A percentile compares a stretch with the other conserved stretches of the same genome.
These are phyloP conservation scores for Apamea monoglypha DNA, from an alignment of 2,888 invertebrate species.

Conservation along the genomic window DNA sequence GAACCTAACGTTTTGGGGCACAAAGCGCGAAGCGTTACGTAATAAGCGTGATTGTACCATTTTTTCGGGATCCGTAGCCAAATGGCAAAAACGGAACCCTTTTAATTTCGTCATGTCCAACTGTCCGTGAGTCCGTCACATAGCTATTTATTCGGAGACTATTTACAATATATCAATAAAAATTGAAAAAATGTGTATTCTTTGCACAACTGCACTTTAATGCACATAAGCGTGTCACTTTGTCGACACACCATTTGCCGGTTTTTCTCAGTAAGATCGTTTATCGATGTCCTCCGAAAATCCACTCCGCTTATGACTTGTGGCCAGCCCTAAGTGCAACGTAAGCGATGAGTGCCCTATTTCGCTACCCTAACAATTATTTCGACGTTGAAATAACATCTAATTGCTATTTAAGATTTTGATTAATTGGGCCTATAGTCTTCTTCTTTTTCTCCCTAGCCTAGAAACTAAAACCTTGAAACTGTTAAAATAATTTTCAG, in stretches of 20 bases:
- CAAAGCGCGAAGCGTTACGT: not conserved
- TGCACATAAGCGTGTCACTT: not conserved
- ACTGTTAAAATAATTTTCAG: not conserved
- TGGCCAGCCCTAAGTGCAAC: constrained; percentile 57
- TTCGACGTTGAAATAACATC: constrained; percentile 59
- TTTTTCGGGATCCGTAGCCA: not conserved
- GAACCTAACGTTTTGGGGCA: no score
- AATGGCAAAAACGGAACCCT: not conserved
- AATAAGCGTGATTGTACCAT: not conserved
- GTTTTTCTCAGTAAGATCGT: not conserved
- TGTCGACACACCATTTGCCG: no score
- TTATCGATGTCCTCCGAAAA: not conserved
- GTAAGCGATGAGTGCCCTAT: constrained; percentile 66
- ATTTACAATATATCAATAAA: no score
- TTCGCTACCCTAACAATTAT: constrained; percentile 66
- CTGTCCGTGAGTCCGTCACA: no score
- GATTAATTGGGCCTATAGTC: constrained; percentile 36
- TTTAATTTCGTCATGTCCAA: not conserved
- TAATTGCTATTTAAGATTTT: constrained; percentile 67
- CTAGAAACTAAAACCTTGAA: not conserved
- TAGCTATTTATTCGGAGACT: no score
- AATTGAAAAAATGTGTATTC: no score
- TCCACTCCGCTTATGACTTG: constrained; percentile 19
- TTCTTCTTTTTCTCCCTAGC: not conserved
- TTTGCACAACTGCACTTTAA: not conserved